These are phyloP conservation scores for Saguinus imperator DNA, from an alignment of 2,113 vertebrate species.

Conservation along the genomic window DNA sequence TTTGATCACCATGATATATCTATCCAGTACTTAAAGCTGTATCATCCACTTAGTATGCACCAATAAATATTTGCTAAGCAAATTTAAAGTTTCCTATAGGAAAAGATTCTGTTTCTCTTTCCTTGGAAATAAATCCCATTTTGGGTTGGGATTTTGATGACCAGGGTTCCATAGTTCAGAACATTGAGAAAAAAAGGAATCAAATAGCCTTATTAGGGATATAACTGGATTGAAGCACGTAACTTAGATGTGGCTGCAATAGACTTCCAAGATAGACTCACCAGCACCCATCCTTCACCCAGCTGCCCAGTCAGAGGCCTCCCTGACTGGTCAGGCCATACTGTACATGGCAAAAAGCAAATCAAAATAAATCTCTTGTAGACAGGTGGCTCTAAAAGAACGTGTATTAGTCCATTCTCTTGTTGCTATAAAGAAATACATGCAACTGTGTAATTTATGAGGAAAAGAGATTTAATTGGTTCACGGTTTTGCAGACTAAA, in stretches of 20 bases:
- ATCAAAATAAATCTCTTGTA: background rate
- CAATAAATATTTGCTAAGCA: background rate
- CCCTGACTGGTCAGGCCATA: background rate
- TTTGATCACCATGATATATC: background rate
- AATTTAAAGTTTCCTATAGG: background rate
- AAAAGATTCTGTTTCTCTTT: background rate
- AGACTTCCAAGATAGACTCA: background rate
- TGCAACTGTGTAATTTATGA: no score
- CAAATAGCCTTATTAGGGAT: background rate
- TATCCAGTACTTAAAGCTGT: no score
- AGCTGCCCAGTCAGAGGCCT: background rate
- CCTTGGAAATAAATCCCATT: background rate
- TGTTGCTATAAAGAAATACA: no score
- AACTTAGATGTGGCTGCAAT: background rate
- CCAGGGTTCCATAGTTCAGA: background rate
- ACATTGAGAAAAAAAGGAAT: background rate
- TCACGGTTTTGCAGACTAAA: no score
- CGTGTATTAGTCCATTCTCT: no score
- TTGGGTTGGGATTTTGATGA: background rate
- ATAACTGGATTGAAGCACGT: no score
- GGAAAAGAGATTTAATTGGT: no score
- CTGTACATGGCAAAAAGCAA: background rate
- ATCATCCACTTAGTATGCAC: background rate
- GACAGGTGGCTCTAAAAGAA: background rate
- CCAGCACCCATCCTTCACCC: background rate